Evolutionary conservation across 2,797 vertebrate genomes (phyloP), one percentile per base, ranked within the genome.

Genomic region (Myotis vivesi): DNA sequence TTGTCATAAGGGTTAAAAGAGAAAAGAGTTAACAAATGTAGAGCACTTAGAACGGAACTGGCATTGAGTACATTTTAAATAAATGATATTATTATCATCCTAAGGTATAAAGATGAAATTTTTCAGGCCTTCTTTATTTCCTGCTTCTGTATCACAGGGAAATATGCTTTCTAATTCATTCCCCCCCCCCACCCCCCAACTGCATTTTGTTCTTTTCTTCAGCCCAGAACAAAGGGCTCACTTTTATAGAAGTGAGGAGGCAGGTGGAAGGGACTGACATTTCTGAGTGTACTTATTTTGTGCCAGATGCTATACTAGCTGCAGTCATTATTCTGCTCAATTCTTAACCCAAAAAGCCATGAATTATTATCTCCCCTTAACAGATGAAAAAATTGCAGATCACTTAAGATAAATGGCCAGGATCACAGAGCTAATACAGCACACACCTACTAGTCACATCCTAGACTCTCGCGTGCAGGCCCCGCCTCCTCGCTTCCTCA

Each of bases 321-420:
- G 4, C 62, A 59, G 77, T 94, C 75, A 28, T 93, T 89, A 81
- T 72, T 82, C 59, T 62, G 62, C 68, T 49, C 77, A 68, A 66
- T 81, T 75, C 81, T 88, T 79, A 59, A 87, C 72, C 33, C 25
- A n/a, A 23, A 88, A 69, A 92, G 55, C 79, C 49, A 33, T 73
- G 91, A 90, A 86, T 88, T 76, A 75, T 59, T 89, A 81, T 59
- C 64, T 95, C 28, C 76, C 83, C 69, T 91, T 85, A 49, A 33
- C 41, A 92, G 49, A 66, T 22, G 55, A 94, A 89, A 79, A 85
- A 82, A 83, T 13, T 89, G 6, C 69, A 33, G 15, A 55, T 66
- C 83, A 73, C 33, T 33, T 8, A 71, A 92, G 68, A 82, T 33
- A 91, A 92, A 86, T 85, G 66, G 36, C 20, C 19, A n/a, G 57